These are phyloP conservation scores for Rhizoglyphus robini DNA, from an alignment of 1,140 invertebrate genomes.

Conservation along the genomic window DNA sequence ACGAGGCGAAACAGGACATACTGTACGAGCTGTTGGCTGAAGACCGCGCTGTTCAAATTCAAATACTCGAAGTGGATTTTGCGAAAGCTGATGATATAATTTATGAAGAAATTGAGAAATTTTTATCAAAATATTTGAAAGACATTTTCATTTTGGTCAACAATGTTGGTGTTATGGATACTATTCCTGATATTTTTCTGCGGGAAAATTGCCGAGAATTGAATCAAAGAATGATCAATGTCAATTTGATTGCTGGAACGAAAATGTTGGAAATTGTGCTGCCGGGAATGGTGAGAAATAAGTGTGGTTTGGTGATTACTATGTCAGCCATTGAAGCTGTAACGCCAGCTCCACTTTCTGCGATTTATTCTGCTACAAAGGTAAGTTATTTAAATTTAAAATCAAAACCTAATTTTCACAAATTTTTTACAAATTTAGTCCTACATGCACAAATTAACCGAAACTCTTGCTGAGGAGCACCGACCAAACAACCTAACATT, in stretches of 20 bases:
- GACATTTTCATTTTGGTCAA: conserved; percentile 15
- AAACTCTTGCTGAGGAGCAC: background rate
- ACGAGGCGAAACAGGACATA: too few relatives aligned
- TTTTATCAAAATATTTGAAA: too few relatives aligned
- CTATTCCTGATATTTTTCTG: background rate
- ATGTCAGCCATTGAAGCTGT: background rate
- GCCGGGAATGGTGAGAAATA: background rate
- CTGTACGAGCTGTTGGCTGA: too few relatives aligned
- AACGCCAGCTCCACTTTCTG: background rate
- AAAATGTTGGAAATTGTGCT: background rate
- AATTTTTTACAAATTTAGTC: too few relatives aligned
- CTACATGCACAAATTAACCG: background rate
- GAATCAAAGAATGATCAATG: background rate
- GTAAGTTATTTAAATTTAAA: too few relatives aligned
- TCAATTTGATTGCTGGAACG: background rate
- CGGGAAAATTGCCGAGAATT: background rate
- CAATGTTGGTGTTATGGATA: conserved; percentile 21
- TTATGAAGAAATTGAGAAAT: background rate
- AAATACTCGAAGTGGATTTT: too few relatives aligned
- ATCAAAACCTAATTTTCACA: too few relatives aligned
- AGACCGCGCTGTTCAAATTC: too few relatives aligned
- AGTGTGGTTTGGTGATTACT: background rate
- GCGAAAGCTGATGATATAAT: too few relatives aligned
- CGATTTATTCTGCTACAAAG: background rate
- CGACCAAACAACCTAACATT: conserved; percentile 55